Conservation (phyloP, 2,888 invertebrate species). For the Andrena marginata region DNA sequence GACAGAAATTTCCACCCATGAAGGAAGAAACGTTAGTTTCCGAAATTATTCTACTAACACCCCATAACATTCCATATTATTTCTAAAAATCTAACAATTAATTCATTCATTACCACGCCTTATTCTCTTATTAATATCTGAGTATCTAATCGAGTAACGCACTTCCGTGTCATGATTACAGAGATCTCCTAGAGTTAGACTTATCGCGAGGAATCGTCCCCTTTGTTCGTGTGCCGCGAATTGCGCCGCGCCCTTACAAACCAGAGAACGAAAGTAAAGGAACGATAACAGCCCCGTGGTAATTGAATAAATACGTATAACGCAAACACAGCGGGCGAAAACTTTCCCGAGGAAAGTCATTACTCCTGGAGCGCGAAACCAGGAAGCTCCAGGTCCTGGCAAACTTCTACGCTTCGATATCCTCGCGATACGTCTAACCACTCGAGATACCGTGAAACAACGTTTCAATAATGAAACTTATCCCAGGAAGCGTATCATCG, state of each 20-base stretch:
- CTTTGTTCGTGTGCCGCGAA: background rate
- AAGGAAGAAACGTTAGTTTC: background rate
- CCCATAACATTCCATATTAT: conserved; percentile 15
- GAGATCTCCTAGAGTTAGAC: no score
- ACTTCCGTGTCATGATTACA: no score
- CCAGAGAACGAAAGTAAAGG: conserved; percentile 6
- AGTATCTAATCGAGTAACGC: no score
- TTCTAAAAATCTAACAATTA: background rate
- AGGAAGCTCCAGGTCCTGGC: background rate
- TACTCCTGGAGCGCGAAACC: conserved; percentile 16
- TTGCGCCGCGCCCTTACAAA: background rate
- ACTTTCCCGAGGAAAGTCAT: conserved; percentile 38
- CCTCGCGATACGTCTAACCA: conserved; percentile 31
- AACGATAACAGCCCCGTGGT: conserved; percentile 16
- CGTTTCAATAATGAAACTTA: conserved; percentile 59
- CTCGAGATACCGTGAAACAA: conserved; percentile 41
- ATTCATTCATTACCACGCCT: background rate
- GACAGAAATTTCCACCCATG: background rate
- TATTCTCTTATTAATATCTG: no score
- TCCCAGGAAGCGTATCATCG: conserved; percentile 39
- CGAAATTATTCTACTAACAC: conserved; percentile 13
- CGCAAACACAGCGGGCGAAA: conserved; percentile 30
- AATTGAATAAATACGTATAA: conserved; percentile 52
- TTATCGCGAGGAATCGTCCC: conserved; percentile 4
- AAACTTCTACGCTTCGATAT: conserved; percentile 45